Evolutionary conservation across 2,113 vertebrate genomes (phyloP).

Genomic region (Sapajus apella): DNA sequence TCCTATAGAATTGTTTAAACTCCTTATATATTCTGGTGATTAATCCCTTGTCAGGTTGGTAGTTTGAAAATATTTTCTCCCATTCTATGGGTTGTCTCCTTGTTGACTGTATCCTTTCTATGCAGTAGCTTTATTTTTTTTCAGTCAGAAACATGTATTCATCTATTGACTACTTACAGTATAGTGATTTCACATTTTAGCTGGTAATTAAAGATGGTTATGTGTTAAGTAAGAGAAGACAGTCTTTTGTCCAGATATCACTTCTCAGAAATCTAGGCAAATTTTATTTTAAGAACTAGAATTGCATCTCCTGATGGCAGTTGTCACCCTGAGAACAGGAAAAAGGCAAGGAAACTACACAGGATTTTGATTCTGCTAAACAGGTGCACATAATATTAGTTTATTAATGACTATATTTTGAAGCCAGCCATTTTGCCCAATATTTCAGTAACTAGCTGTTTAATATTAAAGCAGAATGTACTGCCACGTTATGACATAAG

Average conservation of each 20-base stretch:
- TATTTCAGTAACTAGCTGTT: slow-evolving; percentile 73
- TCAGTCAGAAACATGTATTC: slow-evolving; percentile 58
- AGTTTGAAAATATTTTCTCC: too few relatives aligned
- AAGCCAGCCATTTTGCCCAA: slow-evolving; percentile 66
- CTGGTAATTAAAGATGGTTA: slow-evolving; percentile 51
- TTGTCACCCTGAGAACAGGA: slow-evolving; percentile 60
- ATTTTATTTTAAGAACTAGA: slow-evolving; percentile 48
- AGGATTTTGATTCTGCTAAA: slow-evolving; percentile 66
- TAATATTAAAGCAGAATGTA: slow-evolving; percentile 67
- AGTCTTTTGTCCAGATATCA: slow-evolving; percentile 44
- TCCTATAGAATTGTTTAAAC: too few relatives aligned
- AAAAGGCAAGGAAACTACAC: slow-evolving; percentile 62
- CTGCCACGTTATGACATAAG: slow-evolving; percentile 64
- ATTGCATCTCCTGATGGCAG: slow-evolving; percentile 35
- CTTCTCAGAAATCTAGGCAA: slow-evolving; percentile 29
- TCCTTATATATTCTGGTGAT: too few relatives aligned
- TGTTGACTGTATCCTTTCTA: too few relatives aligned
- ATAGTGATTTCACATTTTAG: slow-evolving; percentile 55
- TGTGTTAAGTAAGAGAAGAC: slow-evolving; percentile 14
- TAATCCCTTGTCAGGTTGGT: too few relatives aligned
- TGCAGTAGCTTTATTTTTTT: background rate
- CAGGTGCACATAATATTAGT: slow-evolving; percentile 60
- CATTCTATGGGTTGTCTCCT: too few relatives aligned
- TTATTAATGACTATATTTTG: slow-evolving; percentile 76
- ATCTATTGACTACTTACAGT: slow-evolving; percentile 71